These are phyloP conservation scores for Campoletis sonorensis DNA, from an alignment of 1,140 invertebrate species.

Conservation along the genomic window DNA sequence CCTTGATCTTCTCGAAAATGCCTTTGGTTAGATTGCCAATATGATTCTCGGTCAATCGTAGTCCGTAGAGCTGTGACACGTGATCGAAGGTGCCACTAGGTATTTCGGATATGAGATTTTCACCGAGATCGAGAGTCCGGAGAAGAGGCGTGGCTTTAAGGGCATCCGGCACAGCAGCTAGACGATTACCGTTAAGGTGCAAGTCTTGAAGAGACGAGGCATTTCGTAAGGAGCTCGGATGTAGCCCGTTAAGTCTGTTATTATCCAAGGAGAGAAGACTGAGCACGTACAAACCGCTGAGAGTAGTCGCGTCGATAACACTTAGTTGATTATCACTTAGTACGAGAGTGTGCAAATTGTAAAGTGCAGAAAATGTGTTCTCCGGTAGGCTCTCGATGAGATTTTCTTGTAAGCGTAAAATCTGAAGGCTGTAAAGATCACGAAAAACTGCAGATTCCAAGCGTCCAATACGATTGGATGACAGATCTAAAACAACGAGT, in stretches of 20 bases:
- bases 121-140: slow-evolving; percentile 91
- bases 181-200: slow-evolving; percentile 91
- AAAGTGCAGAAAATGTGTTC: slow-evolving; percentile 88
- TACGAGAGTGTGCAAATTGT: slow-evolving; percentile 90
- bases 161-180: slow-evolving; percentile 90
- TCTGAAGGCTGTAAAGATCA: slow-evolving; percentile 88
- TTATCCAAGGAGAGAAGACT: slow-evolving; percentile 89
- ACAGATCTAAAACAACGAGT: slow-evolving; percentile 88
- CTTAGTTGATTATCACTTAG: slow-evolving; percentile 91
- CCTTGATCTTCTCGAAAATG: slow-evolving; percentile 88
- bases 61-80: slow-evolving; percentile 86
- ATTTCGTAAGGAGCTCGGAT: slow-evolving; percentile 88
- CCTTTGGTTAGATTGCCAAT: slow-evolving; percentile 91
- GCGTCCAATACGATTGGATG: slow-evolving; percentile 87
- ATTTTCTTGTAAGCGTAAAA: slow-evolving; percentile 89
- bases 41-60: slow-evolving; percentile 91
- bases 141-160: slow-evolving; percentile 87
- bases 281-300: slow-evolving; percentile 87
- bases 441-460: slow-evolving; percentile 88
- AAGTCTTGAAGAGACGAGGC: slow-evolving; percentile 90
- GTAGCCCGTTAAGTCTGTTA: slow-evolving; percentile 87
- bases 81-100: slow-evolving; percentile 89
- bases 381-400: slow-evolving; percentile 87
- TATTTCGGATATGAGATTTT: slow-evolving; percentile 91
- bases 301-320: slow-evolving; percentile 85